phyloP scores from a whole-genome alignment of 2,797 vertebrate species.

The Esox masquinongy region DNA sequence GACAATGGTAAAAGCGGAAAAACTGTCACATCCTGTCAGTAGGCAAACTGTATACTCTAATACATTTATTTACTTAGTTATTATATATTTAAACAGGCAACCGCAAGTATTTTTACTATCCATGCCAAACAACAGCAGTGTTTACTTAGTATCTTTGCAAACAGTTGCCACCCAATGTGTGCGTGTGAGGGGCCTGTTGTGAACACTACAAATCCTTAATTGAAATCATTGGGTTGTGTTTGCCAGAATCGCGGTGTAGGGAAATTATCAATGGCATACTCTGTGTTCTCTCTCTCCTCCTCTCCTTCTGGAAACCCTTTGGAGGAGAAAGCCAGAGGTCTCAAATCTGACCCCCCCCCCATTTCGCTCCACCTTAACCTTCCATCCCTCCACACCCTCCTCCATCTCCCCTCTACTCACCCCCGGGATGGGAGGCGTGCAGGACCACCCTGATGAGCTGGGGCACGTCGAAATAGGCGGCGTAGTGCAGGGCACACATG shows the following conservation, averaged over 20 bases:
- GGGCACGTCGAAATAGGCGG: constrained; percentile 96
- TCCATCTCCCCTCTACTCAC: constrained; percentile 63
- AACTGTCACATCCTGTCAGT: background rate
- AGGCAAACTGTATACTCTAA: background rate
- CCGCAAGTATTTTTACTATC: background rate
- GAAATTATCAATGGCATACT: no score
- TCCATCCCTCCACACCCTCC: background rate
- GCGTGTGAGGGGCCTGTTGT: no score
- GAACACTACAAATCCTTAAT: no score
- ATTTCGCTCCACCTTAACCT: background rate
- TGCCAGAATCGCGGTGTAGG: no score
- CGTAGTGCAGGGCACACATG: constrained; percentile 97
- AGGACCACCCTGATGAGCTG: constrained; percentile 88
- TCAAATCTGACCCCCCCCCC: background rate
- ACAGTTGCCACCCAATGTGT: no score
- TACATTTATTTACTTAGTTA: background rate
- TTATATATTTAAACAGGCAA: background rate
- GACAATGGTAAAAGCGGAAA: background rate
- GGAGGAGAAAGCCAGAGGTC: no score
- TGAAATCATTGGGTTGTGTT: no score
- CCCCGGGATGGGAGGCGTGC: constrained; percentile 89
- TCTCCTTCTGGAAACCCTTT: no score
- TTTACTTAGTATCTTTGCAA: background rate
- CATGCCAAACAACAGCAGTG: background rate
- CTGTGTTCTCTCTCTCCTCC: no score